phyloP scores from a whole-genome alignment of 2,797 vertebrate genomes.

The Macrochelys suwanniensis region DNA sequence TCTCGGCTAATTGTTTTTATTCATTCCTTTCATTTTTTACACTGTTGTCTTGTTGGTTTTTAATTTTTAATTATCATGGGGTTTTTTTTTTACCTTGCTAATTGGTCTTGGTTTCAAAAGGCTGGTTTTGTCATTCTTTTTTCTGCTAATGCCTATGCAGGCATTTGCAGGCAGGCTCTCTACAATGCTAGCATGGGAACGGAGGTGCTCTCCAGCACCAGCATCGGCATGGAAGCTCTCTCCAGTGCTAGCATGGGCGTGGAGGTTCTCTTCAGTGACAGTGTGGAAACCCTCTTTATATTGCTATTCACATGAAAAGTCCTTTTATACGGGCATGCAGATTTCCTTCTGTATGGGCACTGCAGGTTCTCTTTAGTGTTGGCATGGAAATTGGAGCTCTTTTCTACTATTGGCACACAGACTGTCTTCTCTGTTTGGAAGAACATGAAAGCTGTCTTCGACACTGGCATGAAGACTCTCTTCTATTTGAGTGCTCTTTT shows the following conservation, averaged over 20 bases:
- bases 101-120: conserved; percentile 68
- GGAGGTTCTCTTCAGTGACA: not conserved
- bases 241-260: not conserved
- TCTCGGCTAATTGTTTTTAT: conserved; percentile 81
- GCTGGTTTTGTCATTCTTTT: conserved; percentile 61
- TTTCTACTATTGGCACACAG: conserved; percentile 69
- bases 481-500: conserved; percentile 44
- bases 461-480: conserved; percentile 29
- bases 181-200: conserved; percentile 9
- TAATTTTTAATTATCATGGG: conserved; percentile 83
- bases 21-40: conserved; percentile 82
- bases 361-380: conserved; percentile 43
- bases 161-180: conserved; percentile 44
- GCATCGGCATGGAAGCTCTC: not conserved
- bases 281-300: not conserved
- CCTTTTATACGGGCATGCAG: conserved; percentile 55
- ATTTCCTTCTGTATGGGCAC: conserved; percentile 32
- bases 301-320: conserved; percentile 49
- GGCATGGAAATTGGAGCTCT: conserved; percentile 63
- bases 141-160: conserved; percentile 36
- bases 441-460: conserved; percentile 64
- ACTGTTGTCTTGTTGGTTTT: conserved; percentile 79
- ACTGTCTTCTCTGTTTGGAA: conserved; percentile 58
- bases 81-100: conserved; percentile 65
- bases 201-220: conserved; percentile 24